Percentiles rank a stretch among this genome's conserved stretches.
Evolutionary conservation across 2,113 vertebrate genomes (phyloP).

Genomic region (Labrus mixtus): DNA sequence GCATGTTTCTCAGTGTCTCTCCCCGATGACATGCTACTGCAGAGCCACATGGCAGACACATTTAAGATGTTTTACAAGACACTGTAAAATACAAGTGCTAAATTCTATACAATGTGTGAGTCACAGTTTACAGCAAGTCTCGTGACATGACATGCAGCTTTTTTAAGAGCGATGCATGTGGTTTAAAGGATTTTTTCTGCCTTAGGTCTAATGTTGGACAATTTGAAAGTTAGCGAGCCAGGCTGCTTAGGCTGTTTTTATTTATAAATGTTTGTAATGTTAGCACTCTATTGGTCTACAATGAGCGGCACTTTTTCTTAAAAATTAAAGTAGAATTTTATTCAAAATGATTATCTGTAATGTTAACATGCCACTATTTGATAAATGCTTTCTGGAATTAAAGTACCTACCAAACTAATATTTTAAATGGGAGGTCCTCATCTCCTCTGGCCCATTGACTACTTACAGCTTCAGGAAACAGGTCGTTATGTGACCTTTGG

Average conservation of each 20-base stretch:
- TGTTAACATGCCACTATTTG: conserved; percentile 7
- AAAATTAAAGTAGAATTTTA: too few species aligned
- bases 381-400: conserved; percentile 17
- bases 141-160: conserved; percentile 13
- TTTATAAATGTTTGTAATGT: conserved; percentile 22
- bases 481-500: conserved; percentile 44
- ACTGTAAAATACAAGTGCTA: conserved; percentile 56
- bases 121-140: conserved; percentile 21
- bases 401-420: conserved; percentile 16
- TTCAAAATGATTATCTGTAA: too few species aligned
- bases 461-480: conserved; percentile 31
- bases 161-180: conserved; percentile 16
- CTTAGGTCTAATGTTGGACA: conserved; percentile 20
- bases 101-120: conserved; percentile 47
- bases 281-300: background rate
- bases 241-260: background rate
- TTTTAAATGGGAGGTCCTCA: conserved; percentile 24
- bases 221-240: conserved; percentile 9
- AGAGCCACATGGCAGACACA: conserved; percentile 72
- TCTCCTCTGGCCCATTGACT: conserved; percentile 27
- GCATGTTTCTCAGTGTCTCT: conserved; percentile 25
- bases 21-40: conserved; percentile 37
- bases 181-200: conserved; percentile 11
- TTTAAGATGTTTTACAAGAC: conserved; percentile 69
- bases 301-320: background rate